Evolutionary conservation across 2,888 invertebrate species (phyloP), one percentile per base, ranked within the genome.

Genomic region (Acleris sparsana): DNA sequence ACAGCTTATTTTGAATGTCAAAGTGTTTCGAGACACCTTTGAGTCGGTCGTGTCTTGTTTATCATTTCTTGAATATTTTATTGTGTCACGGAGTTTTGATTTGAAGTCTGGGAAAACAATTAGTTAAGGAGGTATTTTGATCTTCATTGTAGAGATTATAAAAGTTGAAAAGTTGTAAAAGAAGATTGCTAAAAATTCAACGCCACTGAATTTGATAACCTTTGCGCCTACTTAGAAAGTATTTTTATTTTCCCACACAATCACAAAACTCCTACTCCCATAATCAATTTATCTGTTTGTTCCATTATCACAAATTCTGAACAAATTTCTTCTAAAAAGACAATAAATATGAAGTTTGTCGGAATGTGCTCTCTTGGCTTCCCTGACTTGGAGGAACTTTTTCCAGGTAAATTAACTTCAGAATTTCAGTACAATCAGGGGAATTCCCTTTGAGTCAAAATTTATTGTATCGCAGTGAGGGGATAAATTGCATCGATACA

Each of bases 31-130:
- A n/a, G 44, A 44, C 56, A 17, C 17, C 17, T 56, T 51, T 17
- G 49, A 51, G 18, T n/a, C 18, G 33, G 22, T 33, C 44, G 39
- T 22, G 51, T 22, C 18, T 43, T 52, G 39, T 43, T 60, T 60
- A 52, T 52, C n/a, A 51, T 25, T 52, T 9, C 51, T n/a, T 60
- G 59, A 60, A 60, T 60, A 52, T 60, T 60, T 60, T 39, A 59
- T 48, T 58, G 6, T 39, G 49, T 9, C 18, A 17, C 17, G 11
- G 53, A 17, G 5, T 17, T 53, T 53, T 33, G 9, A 53, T 53
- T 53, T 13, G n/a, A 53, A 17, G 53, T 9, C 17, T 5, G 17
- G 25, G 5, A 7, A 53, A 53, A 33, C 25, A 25, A 52, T 16
- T 3, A 39, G 13, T 39, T 3, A 33, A 11, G 11, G 33, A 39